Conservation (phyloP, 2,113 vertebrate genomes). For the Mirounga angustirostris region DNA sequence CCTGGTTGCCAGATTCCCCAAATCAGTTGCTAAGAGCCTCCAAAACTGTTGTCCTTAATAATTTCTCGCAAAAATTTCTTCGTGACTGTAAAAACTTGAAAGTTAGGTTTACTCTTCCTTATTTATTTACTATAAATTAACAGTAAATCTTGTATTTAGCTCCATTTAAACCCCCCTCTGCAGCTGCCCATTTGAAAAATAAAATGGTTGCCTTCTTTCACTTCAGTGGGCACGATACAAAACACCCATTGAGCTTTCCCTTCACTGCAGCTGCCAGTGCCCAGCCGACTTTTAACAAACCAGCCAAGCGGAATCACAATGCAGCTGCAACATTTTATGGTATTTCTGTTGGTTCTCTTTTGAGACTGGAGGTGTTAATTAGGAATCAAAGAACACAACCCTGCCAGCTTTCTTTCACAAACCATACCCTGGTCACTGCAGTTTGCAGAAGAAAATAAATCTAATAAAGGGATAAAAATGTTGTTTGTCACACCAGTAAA, state of each 20-base stretch:
- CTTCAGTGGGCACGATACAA: slow-evolving; percentile 91
- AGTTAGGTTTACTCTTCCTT: slow-evolving; percentile 83
- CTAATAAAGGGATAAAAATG: slow-evolving; percentile 92
- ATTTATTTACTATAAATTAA: slow-evolving; percentile 92
- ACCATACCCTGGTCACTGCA: slow-evolving; percentile 88
- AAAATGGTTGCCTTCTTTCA: slow-evolving; percentile 94
- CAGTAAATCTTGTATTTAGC: slow-evolving; percentile 92
- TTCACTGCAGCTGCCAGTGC: slow-evolving; percentile 91
- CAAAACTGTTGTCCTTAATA: slow-evolving; percentile 70
- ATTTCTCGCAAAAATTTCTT: slow-evolving; percentile 72
- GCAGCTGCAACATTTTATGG: slow-evolving; percentile 94
- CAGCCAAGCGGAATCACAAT: slow-evolving; percentile 93
- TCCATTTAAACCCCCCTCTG: slow-evolving; percentile 90
- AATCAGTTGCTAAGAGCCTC: slow-evolving; percentile 51
- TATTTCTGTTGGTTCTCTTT: slow-evolving; percentile 90
- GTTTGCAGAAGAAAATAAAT: slow-evolving; percentile 91
- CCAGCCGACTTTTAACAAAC: slow-evolving; percentile 93
- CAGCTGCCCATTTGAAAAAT: slow-evolving; percentile 92
- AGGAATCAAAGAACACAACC: slow-evolving; percentile 91
- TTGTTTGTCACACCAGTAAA: slow-evolving; percentile 92
- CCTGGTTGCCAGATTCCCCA: slow-evolving; percentile 69
- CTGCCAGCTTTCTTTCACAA: slow-evolving; percentile 90
- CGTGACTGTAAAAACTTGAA: slow-evolving; percentile 73
- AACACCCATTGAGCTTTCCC: slow-evolving; percentile 91
- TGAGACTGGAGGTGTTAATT: slow-evolving; percentile 93